Evolutionary conservation across 2,113 vertebrate species (phyloP).

Genomic region (Eudyptes chrysolophus): DNA sequence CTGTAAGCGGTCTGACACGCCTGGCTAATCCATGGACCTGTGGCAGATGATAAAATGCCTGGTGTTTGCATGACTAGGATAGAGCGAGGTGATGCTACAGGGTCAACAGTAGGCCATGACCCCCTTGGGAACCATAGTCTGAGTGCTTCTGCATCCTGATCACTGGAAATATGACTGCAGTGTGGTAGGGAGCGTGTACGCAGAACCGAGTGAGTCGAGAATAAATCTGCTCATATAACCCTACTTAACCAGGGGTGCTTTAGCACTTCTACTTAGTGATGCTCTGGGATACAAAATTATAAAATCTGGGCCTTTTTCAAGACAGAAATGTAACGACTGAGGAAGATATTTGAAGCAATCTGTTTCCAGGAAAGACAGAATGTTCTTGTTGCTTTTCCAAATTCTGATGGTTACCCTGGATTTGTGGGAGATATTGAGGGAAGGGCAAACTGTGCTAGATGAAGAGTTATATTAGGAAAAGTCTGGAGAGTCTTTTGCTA

Average conservation of each 20-base stretch:
- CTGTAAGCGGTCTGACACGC: background rate
- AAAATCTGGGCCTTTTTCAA: background rate
- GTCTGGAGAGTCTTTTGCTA: conserved; percentile 48
- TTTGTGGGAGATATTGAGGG: background rate
- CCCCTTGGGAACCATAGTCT: background rate
- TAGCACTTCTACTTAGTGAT: background rate
- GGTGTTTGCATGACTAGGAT: background rate
- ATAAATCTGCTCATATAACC: background rate
- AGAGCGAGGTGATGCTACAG: background rate
- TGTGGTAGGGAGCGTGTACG: background rate
- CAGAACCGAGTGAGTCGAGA: background rate
- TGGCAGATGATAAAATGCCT: background rate
- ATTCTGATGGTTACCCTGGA: background rate
- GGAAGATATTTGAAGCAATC: background rate
- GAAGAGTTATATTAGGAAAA: background rate
- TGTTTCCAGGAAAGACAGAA: background rate
- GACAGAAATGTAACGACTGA: background rate
- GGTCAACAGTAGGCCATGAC: background rate
- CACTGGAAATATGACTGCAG: background rate
- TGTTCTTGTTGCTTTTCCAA: background rate
- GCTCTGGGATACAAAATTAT: background rate
- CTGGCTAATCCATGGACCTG: background rate
- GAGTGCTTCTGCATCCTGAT: background rate
- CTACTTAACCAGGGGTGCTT: background rate
- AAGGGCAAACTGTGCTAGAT: background rate